A percentile compares a stretch with the other conserved stretches of the same genome.
Evolutionary conservation across 2,888 invertebrate genomes (phyloP).

Genomic region (Dendrolimus pini): DNA sequence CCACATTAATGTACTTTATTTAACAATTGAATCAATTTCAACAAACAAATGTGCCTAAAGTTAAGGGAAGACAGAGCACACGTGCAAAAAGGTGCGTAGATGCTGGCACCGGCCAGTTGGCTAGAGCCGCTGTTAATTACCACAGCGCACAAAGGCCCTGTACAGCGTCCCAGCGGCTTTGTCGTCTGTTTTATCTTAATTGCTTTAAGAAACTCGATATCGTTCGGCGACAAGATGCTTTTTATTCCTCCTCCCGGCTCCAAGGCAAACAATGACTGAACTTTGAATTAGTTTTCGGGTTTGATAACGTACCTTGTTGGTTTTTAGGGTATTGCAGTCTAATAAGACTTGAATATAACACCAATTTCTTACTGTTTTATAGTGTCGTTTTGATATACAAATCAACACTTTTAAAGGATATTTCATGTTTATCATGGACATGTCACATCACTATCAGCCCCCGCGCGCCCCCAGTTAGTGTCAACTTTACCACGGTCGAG

Average conservation of each 20-base stretch:
- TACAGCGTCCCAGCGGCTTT: constrained; percentile 46
- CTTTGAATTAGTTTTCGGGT: constrained; percentile 67
- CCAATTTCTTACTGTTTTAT: too few species aligned
- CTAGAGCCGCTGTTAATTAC: constrained; percentile 42
- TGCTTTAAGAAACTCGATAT: constrained; percentile 72
- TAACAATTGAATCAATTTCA: background rate
- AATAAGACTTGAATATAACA: background rate
- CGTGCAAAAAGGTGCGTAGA: constrained; percentile 11
- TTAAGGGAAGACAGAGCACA: constrained; percentile 5
- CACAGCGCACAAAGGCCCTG: constrained; percentile 40
- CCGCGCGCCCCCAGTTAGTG: too few species aligned
- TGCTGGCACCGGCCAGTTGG: constrained; percentile 41
- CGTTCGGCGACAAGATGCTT: constrained; percentile 70
- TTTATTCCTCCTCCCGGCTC: constrained; percentile 54
- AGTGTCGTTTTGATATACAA: too few species aligned
- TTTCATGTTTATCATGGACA: background rate
- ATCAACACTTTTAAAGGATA: background rate
- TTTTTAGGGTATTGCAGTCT: constrained; percentile 7
- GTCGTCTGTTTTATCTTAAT: constrained; percentile 71
- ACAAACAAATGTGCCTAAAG: background rate
- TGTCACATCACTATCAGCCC: too few species aligned
- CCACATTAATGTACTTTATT: background rate
- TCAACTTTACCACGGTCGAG: too few species aligned
- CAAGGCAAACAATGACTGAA: constrained; percentile 64
- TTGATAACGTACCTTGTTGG: constrained; percentile 45